These are phyloP conservation scores for Palythoa grandis DNA, from an alignment of 92 coral and sea anemone species.

Conservation along the genomic window DNA sequence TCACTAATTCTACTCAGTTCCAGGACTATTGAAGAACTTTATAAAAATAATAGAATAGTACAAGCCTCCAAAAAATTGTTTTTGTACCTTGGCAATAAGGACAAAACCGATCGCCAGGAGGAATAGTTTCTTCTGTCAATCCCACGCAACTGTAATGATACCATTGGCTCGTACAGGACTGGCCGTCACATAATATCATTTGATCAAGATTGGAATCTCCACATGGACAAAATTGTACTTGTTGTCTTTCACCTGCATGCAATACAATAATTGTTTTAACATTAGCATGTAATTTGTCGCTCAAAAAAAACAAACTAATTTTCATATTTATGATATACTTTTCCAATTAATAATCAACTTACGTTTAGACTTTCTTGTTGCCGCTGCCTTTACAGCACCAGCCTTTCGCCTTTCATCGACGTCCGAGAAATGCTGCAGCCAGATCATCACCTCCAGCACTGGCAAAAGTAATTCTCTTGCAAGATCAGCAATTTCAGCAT, in stretches of 20 bases:
- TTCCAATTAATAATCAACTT: conserved; percentile 20
- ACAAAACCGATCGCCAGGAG: conserved; percentile 5
- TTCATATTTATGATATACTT: neutral
- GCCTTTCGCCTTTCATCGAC: conserved; percentile 32
- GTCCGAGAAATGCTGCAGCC: conserved; percentile 46
- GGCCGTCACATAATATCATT: conserved; percentile 31
- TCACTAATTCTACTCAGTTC: neutral
- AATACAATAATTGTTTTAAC: neutral
- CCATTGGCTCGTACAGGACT: neutral
- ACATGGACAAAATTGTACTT: conserved; percentile 12
- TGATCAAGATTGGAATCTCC: conserved; percentile 13
- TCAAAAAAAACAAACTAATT: neutral
- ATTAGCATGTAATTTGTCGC: conserved; percentile 6
- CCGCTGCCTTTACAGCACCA: conserved; percentile 50
- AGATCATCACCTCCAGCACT: conserved; percentile 40
- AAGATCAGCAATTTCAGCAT: conserved; percentile 30
- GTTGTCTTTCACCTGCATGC: neutral
- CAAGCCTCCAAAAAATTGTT: neutral
- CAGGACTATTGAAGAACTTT: neutral
- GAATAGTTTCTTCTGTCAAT: conserved; percentile 15
- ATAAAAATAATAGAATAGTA: neutral
- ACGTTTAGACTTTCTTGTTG: conserved; percentile 44
- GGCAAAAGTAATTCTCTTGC: conserved; percentile 42
- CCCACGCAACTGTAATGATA: conserved; percentile 23
- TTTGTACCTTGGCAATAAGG: conserved; percentile 4